Evolutionary conservation across 2,888 invertebrate genomes (phyloP).

Genomic region (Rotaria socialis): DNA sequence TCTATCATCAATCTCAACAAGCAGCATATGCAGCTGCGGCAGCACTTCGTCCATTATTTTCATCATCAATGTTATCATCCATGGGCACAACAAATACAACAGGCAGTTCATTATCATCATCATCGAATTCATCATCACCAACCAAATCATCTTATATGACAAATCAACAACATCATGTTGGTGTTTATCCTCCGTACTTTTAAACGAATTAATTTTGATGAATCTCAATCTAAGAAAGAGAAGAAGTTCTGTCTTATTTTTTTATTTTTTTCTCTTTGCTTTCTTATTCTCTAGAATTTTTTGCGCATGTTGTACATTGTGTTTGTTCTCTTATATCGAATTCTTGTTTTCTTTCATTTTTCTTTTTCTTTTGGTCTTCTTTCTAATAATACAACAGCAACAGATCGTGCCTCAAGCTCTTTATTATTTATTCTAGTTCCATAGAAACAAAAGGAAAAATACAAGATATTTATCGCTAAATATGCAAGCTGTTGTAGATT

Average conservation of each 20-base stretch:
- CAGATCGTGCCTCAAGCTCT: not conserved
- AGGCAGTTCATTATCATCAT: not conserved
- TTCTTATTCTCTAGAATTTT: slow-evolving; percentile 9
- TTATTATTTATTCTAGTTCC: not conserved
- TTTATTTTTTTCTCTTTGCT: not conserved
- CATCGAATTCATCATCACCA: not conserved
- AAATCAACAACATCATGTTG: not conserved
- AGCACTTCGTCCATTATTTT: slow-evolving; percentile 10
- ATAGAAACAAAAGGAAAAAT: not conserved
- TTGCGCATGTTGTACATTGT: slow-evolving; percentile 21
- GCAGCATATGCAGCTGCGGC: slow-evolving; percentile 21
- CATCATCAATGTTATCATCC: not conserved
- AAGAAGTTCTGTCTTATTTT: not conserved
- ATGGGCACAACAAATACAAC: not conserved
- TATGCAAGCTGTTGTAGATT: not conserved
- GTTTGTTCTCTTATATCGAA: slow-evolving; percentile 17
- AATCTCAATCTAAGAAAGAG: not conserved
- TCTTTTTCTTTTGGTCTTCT: not conserved
- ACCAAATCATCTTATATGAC: not conserved
- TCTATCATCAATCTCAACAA: slow-evolving; percentile 21
- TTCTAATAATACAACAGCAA: not conserved
- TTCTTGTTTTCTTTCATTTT: not conserved
- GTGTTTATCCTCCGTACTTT: slow-evolving; percentile 18
- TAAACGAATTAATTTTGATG: not conserved
- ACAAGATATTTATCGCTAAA: not conserved